phyloP scores from a whole-genome alignment of 2,888 invertebrate genomes.

The Heliconius erato region DNA sequence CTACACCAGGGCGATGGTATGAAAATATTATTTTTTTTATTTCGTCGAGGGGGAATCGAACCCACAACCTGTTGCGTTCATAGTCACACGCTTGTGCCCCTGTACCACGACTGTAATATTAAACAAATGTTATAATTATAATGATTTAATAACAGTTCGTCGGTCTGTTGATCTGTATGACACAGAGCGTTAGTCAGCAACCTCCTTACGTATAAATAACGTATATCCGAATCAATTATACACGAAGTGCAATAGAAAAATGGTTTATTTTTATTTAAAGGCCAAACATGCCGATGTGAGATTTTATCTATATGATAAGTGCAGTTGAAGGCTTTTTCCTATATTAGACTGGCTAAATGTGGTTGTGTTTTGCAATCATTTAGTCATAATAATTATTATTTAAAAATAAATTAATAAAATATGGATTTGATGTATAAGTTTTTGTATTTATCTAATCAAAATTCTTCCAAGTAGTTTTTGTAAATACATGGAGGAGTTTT shows the following conservation, averaged over 20 bases:
- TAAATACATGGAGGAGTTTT: too few species aligned
- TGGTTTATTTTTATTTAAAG: constrained; percentile 38
- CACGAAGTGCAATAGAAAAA: constrained; percentile 35
- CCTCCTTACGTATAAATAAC: constrained; percentile 60
- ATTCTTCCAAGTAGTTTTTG: not conserved
- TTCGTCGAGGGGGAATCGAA: too few species aligned
- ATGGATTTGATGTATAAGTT: not conserved
- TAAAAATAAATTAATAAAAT: not conserved
- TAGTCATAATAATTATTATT: not conserved
- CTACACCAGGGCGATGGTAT: too few species aligned
- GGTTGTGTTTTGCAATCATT: not conserved
- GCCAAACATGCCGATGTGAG: constrained; percentile 17
- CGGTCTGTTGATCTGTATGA: constrained; percentile 57
- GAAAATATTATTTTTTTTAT: too few species aligned
- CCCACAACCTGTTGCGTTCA: too few species aligned
- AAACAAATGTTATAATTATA: not conserved
- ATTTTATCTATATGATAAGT: constrained; percentile 12
- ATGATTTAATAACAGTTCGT: constrained; percentile 25
- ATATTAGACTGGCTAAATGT: not conserved
- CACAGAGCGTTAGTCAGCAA: constrained; percentile 65
- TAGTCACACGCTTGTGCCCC: too few species aligned
- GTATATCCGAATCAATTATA: constrained; percentile 55
- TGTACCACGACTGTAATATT: not conserved
- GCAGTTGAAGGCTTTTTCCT: not conserved
- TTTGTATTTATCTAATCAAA: too few species aligned